These are phyloP conservation scores for Diaphora mendica DNA, from an alignment of 2,888 invertebrate species.

Conservation along the genomic window DNA sequence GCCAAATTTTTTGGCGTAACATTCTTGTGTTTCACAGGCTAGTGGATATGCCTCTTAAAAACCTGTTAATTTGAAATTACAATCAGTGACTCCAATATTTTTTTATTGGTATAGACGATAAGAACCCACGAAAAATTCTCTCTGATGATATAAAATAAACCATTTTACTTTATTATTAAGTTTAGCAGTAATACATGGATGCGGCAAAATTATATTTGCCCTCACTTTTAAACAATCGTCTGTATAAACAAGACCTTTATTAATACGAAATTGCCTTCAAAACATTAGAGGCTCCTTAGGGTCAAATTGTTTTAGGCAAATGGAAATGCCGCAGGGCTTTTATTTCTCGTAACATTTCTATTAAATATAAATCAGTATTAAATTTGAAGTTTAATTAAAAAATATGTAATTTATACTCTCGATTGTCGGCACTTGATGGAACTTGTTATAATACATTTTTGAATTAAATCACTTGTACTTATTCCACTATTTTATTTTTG, in stretches of 20 bases:
- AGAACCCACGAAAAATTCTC: too few species aligned
- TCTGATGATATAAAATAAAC: background rate
- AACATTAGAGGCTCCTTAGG: background rate
- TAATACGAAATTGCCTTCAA: background rate
- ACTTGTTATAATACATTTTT: too few species aligned
- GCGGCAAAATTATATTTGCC: background rate
- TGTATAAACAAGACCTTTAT: background rate
- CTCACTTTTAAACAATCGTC: background rate
- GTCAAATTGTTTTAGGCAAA: slow-evolving; percentile 1
- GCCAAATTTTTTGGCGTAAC: too few species aligned
- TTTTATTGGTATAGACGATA: too few species aligned
- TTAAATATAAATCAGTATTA: background rate
- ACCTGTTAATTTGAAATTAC: too few species aligned
- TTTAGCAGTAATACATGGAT: background rate
- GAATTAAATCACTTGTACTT: too few species aligned
- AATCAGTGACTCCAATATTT: too few species aligned
- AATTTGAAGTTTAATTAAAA: background rate
- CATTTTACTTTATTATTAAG: background rate
- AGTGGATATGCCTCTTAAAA: too few species aligned
- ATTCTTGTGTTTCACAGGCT: too few species aligned
- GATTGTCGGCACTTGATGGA: too few species aligned
- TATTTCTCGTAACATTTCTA: background rate
- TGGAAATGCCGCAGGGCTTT: background rate
- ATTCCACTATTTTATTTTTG: too few species aligned
- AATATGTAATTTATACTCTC: too few species aligned